phyloP scores from a whole-genome alignment of 1,140 invertebrate genomes.

The Sogatella furcifera region DNA sequence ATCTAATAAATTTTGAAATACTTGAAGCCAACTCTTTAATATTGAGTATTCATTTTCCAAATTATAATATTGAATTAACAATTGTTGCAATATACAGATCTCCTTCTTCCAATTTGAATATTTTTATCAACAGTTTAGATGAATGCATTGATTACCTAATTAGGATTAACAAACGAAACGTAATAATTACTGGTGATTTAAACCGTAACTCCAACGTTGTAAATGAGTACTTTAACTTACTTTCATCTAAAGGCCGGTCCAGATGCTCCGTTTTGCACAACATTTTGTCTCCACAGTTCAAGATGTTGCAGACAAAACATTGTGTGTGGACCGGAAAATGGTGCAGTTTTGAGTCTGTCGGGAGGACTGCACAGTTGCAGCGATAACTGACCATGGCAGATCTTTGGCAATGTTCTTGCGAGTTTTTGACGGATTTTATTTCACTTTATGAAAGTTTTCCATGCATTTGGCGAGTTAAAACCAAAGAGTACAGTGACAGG shows the following conservation, averaged over 20 bases:
- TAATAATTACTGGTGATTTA: too few species aligned
- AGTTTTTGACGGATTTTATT: slow-evolving; percentile 4
- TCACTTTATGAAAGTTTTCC: slow-evolving; percentile 7
- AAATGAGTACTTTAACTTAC: too few species aligned
- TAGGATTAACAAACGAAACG: too few species aligned
- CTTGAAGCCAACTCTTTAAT: too few species aligned
- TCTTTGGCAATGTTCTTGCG: slow-evolving; percentile 4
- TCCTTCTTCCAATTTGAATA: too few species aligned
- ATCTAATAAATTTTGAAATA: too few species aligned
- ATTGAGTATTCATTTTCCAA: too few species aligned
- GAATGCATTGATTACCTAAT: too few species aligned
- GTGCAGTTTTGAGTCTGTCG: slow-evolving; percentile 5
- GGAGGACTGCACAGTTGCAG: slow-evolving; percentile 9
- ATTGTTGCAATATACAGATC: too few species aligned
- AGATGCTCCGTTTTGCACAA: slow-evolving; percentile 4
- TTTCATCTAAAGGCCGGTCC: slow-evolving; percentile 10
- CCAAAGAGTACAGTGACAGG: slow-evolving; percentile 8
- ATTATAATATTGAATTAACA: too few species aligned
- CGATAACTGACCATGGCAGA: slow-evolving; percentile 9
- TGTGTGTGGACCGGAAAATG: slow-evolving; percentile 10
- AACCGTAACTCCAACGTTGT: too few species aligned
- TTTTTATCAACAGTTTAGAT: too few species aligned
- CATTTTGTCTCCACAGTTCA: slow-evolving; percentile 7
- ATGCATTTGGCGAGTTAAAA: slow-evolving; percentile 7
- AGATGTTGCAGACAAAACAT: not conserved